Base-by-base conservation (phyloP, 2,797 vertebrate species). In the Amblyopsis hoosieri region DNA sequence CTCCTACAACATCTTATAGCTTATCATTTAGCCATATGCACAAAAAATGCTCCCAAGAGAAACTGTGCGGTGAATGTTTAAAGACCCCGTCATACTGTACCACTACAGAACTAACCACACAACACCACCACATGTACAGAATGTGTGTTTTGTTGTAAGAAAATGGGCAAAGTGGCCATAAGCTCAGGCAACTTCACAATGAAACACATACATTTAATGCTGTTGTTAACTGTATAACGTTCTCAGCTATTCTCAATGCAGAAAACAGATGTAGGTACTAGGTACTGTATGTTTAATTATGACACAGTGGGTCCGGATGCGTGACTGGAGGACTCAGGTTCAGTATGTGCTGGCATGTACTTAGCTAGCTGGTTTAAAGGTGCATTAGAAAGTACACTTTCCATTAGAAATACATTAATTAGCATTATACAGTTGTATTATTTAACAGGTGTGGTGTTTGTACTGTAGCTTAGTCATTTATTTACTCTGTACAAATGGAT, bases 221-320 rank as follows among this genome's bases (percentile, higher is more conserved):
- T 53, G 64, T 33, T 1, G 52, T 59, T 12, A 75, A 56, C 46
- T 66, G 72, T 33, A 63, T 48, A 50, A 15, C 53, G 31, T 64
- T 71, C 3, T 67, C 19, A 77, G 60, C 42, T 54, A 12, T 45
- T 62, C 31, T 67, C 3, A 13, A 46, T 59, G 55, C 9, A 56
- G 66, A 59, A 67, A 76, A 62, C 66, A 72, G 60, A 76, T 79
- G 67, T 79, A 49, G 42, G 6, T 15, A 29, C 23, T 29, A 29
- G 23, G 6, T 15, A 29, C 23, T 29, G 0, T 29, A 67, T 42
- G 62, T 66, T 81, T 64, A 1, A 60, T 49, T 60, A 45, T 54
- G 12, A 59, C 46, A 10, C 2, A 6, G 12, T 46, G 51, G 51
- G 55, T 64, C 64, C 57, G 10, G 14, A 54, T 61, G 37, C 1